These are phyloP conservation scores for Heteromurus nitidus DNA, from an alignment of 2,888 invertebrate genomes.

Conservation along the genomic window DNA sequence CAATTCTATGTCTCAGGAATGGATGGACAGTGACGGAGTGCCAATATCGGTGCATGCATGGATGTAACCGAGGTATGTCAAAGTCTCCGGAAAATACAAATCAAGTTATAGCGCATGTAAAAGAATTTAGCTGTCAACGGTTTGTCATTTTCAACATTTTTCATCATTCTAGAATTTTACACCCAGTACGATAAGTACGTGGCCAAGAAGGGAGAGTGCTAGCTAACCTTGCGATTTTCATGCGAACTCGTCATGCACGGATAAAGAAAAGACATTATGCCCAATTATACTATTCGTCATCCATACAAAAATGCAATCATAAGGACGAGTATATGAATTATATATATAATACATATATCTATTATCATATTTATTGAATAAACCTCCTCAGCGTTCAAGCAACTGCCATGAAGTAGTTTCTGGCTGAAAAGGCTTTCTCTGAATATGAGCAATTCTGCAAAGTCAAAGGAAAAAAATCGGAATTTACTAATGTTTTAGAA, in stretches of 20 bases:
- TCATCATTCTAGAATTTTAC: conserved; percentile 48
- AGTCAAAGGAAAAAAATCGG: conserved; percentile 8
- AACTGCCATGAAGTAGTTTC: neutral
- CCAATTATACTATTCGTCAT: too few relatives aligned
- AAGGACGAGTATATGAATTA: neutral
- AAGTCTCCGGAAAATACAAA: neutral
- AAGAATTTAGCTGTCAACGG: neutral
- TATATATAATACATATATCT: neutral
- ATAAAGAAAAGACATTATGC: too few relatives aligned
- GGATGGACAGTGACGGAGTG: conserved; percentile 71
- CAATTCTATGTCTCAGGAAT: conserved; percentile 63
- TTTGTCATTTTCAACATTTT: neutral
- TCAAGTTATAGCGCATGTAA: neutral
- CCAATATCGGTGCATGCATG: conserved; percentile 68
- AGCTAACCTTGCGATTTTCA: neutral
- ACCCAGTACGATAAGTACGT: conserved; percentile 65
- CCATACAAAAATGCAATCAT: neutral
- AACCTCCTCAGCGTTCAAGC: conserved; percentile 31
- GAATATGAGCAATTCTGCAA: conserved; percentile 38
- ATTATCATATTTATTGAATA: conserved; percentile 2
- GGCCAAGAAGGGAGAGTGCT: conserved; percentile 54
- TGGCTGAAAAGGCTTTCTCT: neutral
- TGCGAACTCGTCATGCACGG: too few relatives aligned
- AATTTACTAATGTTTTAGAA: neutral
- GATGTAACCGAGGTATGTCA: conserved; percentile 65